These are phyloP conservation scores for Ictidomys tridecemlineatus DNA, from an alignment of 2,113 vertebrate species.

Conservation along the genomic window DNA sequence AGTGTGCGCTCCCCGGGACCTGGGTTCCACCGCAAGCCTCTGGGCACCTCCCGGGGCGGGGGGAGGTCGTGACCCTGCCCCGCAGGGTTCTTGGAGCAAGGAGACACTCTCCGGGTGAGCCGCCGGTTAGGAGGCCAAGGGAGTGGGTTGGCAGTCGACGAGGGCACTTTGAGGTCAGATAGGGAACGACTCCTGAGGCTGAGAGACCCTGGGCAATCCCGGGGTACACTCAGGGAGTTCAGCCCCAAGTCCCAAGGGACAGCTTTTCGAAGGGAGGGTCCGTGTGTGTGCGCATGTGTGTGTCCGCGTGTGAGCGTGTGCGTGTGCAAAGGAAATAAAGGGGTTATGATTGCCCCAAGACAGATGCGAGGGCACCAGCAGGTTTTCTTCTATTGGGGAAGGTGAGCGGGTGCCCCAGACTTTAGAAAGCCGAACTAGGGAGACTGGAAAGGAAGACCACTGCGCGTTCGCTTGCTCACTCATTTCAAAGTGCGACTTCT, in stretches of 20 bases:
- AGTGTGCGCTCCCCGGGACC: background rate
- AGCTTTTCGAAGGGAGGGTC: constrained; percentile 63
- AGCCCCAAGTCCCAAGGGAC: background rate
- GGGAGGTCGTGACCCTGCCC: constrained; percentile 47
- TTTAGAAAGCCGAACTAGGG: background rate
- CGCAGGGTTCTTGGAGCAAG: background rate
- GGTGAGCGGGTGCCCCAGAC: background rate
- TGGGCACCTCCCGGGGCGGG: background rate
- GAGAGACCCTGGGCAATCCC: constrained; percentile 30
- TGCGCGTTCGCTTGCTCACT: background rate
- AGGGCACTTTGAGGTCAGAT: constrained; percentile 68
- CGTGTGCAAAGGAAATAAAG: constrained; percentile 55
- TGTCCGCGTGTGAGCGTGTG: constrained; percentile 45
- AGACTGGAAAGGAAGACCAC: background rate
- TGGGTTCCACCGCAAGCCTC: background rate
- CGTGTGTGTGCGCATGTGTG: constrained; percentile 58
- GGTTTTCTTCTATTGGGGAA: background rate
- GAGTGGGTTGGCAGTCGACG: constrained; percentile 84
- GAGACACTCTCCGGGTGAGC: background rate
- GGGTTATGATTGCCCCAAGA: constrained; percentile 40
- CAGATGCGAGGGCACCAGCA: background rate
- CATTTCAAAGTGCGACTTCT: background rate
- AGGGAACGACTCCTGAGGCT: background rate
- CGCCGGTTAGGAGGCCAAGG: constrained; percentile 1
- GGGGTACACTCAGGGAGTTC: constrained; percentile 12